These are phyloP conservation scores for Leptinotarsa haldemani DNA, from an alignment of 2,888 invertebrate genomes.

Conservation along the genomic window DNA sequence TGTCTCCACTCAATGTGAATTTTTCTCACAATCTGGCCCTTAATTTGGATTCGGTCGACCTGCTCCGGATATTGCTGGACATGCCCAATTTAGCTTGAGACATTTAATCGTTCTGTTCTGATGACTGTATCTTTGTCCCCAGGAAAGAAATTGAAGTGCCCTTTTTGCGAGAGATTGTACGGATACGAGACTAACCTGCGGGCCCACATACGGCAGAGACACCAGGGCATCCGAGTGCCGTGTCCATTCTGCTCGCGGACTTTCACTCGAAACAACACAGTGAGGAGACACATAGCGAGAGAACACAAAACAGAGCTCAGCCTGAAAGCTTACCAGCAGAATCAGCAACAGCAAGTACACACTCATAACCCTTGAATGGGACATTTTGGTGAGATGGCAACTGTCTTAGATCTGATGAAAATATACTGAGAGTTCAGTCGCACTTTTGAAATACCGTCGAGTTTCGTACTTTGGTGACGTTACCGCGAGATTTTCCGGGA, in stretches of 20 bases:
- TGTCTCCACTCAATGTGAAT: no score
- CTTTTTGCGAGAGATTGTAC: conserved; percentile 91
- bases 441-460: no score
- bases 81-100: no score
- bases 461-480: not conserved
- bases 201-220: conserved; percentile 90
- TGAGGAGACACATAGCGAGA: conserved; percentile 89
- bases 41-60: no score
- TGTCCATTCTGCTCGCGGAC: conserved; percentile 92
- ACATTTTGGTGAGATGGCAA: conserved; percentile 19
- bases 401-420: conserved; percentile 55
- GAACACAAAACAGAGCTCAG: conserved; percentile 84
- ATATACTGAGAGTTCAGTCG: conserved; percentile 46
- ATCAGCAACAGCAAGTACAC: conserved; percentile 62
- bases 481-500: not conserved
- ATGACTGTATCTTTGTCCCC: conserved; percentile 57
- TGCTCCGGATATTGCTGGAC: no score
- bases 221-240: conserved; percentile 91
- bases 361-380: conserved; percentile 73
- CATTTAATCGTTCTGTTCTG: no score
- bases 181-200: conserved; percentile 93
- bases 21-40: no score
- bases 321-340: conserved; percentile 66
- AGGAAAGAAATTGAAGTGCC: conserved; percentile 93
- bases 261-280: conserved; percentile 92